Evolutionary conservation across 2,113 vertebrate genomes (phyloP), one percentile per base, ranked within the genome.

Genomic region (Syngnathoides biaculeatus): DNA sequence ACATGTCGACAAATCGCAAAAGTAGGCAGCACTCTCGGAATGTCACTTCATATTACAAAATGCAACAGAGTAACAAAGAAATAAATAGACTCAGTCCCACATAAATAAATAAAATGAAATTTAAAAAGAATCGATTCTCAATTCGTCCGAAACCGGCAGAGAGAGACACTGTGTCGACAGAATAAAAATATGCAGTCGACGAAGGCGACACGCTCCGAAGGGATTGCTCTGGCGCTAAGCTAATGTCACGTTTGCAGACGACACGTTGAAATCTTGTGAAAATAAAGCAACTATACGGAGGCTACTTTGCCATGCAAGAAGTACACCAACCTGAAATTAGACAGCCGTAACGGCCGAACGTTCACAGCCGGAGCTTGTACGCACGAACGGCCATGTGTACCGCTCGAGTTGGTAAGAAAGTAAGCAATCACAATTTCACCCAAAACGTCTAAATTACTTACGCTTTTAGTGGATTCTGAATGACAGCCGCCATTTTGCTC

Each of bases 401-500:
- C 39, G 15, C 39, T 64, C 82, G 58, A 84, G 69, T 80, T 87
- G 73, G 79, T 79, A 87, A 66, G 72, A 87, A 89, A 91, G 73
- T 87, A 78, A 78, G 66, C 60, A 43, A 59, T 84, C 45, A 75
- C 56, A 86, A 83, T 77, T 82, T 80, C 8, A 6, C 40, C 59
- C 55, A 69, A 87, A 62, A 84, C 85, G 75, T 84, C 79, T 75
- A 85, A 89, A 89, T 92, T 96, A 98, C 96, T 97, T 95, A 97
- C 96, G 95, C 95, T 95, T 97, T 98, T 93, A 98, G 94, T 93
- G 95, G 96, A 94, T 97, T 97, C 94, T 98, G 96, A 98, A 98
- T 98, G 96, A 97, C 96, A 97, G 96, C 95, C 96, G 96, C 96
- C 96, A 98, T 98, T 97, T 97, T 97, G 95, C 95, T 94, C 94